phyloP scores from a whole-genome alignment of 2,888 invertebrate species.

The Incurvaria masculella region DNA sequence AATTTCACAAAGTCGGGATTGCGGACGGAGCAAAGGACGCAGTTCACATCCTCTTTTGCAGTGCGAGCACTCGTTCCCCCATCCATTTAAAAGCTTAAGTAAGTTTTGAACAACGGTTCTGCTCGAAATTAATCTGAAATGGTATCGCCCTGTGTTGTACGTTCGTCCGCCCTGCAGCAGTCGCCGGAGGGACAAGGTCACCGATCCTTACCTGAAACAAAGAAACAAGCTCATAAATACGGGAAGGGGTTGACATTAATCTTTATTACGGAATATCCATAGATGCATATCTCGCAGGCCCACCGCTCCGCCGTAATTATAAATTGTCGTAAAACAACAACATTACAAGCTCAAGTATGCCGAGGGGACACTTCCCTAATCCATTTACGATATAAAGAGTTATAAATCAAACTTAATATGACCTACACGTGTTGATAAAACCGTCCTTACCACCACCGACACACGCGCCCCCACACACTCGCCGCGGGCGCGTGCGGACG shows the following conservation, averaged over 20 bases:
- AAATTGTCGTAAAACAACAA: conserved; percentile 32
- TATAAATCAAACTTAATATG: conserved; percentile 57
- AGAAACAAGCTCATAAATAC: conserved; percentile 15
- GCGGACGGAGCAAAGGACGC: too few relatives aligned
- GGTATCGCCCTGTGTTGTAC: too few relatives aligned
- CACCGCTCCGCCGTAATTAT: conserved; percentile 26
- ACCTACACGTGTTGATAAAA: conserved; percentile 52
- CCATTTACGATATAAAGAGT: conserved; percentile 55
- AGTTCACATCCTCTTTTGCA: too few relatives aligned
- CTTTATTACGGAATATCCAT: conserved; percentile 7
- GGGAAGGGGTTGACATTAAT: conserved; percentile 3
- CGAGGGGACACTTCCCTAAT: conserved; percentile 41
- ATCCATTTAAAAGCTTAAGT: too few relatives aligned
- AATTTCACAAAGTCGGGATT: background rate
- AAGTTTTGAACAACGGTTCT: too few relatives aligned
- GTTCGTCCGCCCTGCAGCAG: conserved; percentile 10
- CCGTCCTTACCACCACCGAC: conserved; percentile 6
- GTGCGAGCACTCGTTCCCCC: too few relatives aligned
- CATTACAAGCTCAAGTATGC: conserved; percentile 28
- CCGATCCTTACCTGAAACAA: conserved; percentile 34
- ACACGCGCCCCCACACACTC: background rate
- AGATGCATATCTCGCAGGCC: conserved; percentile 16
- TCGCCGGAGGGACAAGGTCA: conserved; percentile 4
- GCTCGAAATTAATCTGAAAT: too few relatives aligned
- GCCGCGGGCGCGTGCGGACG: background rate